Evolutionary conservation across 2,797 vertebrate species (phyloP).

Genomic region (Tenualosa ilisha): DNA sequence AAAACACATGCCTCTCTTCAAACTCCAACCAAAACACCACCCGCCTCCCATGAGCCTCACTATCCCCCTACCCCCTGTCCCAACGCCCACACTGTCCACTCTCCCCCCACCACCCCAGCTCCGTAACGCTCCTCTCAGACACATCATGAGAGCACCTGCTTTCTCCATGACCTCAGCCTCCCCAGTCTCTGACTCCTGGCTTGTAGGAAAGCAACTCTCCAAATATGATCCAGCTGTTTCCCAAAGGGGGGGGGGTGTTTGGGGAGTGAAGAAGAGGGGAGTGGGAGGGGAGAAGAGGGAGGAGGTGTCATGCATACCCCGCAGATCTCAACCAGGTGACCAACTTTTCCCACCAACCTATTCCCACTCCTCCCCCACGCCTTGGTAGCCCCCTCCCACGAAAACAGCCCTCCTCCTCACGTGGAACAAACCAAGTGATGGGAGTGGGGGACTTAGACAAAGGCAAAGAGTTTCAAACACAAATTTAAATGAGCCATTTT

Average conservation of each 20-base stretch:
- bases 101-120: neutral
- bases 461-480: neutral
- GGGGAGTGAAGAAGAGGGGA: neutral
- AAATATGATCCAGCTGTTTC: slow-evolving; percentile 81
- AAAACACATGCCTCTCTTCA: slow-evolving; percentile 52
- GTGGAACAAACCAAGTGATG: neutral
- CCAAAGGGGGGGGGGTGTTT: slow-evolving; percentile 44
- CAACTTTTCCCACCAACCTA: slow-evolving; percentile 8
- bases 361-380: neutral
- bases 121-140: slow-evolving; percentile 20
- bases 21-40: slow-evolving; percentile 61
- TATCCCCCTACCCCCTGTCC: slow-evolving; percentile 14
- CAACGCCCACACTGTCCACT: slow-evolving; percentile 7
- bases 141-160: slow-evolving; percentile 71
- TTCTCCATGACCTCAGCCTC: slow-evolving; percentile 75
- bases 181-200: slow-evolving; percentile 69
- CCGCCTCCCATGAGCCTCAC: neutral
- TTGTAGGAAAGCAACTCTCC: slow-evolving; percentile 75
- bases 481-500: neutral
- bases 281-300: neutral
- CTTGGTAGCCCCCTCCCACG: neutral
- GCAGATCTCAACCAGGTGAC: slow-evolving; percentile 24
- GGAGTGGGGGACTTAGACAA: neutral
- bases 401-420: neutral
- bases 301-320: slow-evolving; percentile 23